These are phyloP conservation scores for Pyrgus malvae DNA, from an alignment of 2,888 invertebrate species.

Conservation along the genomic window DNA sequence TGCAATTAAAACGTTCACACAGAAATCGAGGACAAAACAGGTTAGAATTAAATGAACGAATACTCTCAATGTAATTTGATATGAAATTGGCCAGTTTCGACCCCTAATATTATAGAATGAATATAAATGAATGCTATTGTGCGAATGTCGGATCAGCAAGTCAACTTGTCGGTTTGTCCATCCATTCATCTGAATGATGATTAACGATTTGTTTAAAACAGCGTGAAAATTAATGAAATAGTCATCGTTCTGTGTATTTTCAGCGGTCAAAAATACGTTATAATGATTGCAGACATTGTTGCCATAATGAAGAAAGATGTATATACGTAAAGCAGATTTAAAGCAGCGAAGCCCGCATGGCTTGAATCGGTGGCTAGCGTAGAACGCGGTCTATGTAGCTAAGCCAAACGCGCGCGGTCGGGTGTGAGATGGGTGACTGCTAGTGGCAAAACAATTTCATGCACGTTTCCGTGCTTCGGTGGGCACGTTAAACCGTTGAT, in stretches of 20 bases:
- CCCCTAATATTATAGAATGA: constrained; percentile 12
- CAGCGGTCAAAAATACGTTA: too few species aligned
- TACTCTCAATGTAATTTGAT: constrained; percentile 14
- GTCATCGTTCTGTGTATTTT: not conserved
- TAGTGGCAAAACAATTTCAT: too few species aligned
- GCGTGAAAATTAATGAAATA: not conserved
- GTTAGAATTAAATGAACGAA: constrained; percentile 18
- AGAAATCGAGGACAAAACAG: constrained; percentile 3
- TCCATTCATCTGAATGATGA: not conserved
- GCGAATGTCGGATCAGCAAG: not conserved
- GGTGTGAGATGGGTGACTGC: too few species aligned
- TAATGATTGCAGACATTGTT: too few species aligned
- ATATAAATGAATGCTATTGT: constrained; percentile 12
- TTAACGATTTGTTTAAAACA: constrained; percentile 1
- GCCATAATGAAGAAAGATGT: too few species aligned
- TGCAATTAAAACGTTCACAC: constrained; percentile 19
- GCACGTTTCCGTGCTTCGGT: too few species aligned
- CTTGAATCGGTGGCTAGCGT: too few species aligned
- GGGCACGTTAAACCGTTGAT: too few species aligned
- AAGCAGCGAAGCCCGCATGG: too few species aligned
- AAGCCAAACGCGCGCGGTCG: too few species aligned
- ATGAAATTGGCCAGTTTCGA: constrained; percentile 9
- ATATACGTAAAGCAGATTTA: too few species aligned
- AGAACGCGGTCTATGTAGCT: too few species aligned
- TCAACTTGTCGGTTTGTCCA: not conserved